Evolutionary conservation across 2,888 invertebrate species (phyloP), one percentile per base, ranked within the genome.

Genomic region (Plagodis pulveraria): DNA sequence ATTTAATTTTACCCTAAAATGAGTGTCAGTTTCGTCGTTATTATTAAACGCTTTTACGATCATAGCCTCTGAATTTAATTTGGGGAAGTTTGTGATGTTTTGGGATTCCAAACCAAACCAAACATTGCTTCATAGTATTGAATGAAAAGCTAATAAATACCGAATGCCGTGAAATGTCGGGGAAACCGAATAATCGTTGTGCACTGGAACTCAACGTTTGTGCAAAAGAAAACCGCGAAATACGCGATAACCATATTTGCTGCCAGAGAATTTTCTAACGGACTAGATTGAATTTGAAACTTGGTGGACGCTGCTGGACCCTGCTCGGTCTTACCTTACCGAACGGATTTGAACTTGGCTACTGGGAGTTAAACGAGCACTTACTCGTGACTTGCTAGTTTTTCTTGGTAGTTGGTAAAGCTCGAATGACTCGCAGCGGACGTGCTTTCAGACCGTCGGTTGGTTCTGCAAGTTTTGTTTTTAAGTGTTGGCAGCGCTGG

Each of bases 221-320:
- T 33, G n/a, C 8, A 11, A 33, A 57, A 61, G 63, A 43, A 59
- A 12, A 48, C 43, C 46, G 55, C 46, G 51, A 61, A 58, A 48
- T 55, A 46, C 55, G 43, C 55, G 43, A 48, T 52, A 62, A 61
- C 60, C 55, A 38, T 70, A 70, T 73, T 75, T 71, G 63, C 69
- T 68, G 66, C 54, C 47, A 42, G 60, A 49, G 70, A 68, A 69
- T 68, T 71, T 71, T 66, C 64, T 63, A 68, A 71, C 67, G 58
- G 64, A 63, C 70, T 70, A 65, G 72, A 77, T 77, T 77, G 73
- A 76, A 77, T 76, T 74, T 71, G 72, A 75, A 74, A 65, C 59
- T 65, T 65, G 43, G 63, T 69, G 63, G 57, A 63, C 51, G 58
- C 57, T 9, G 65, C 63, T 62, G 56, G 58, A 65, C 61, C 43